Conservation (phyloP, 1,140 invertebrate species). For the Lethocerus indicus region DNA sequence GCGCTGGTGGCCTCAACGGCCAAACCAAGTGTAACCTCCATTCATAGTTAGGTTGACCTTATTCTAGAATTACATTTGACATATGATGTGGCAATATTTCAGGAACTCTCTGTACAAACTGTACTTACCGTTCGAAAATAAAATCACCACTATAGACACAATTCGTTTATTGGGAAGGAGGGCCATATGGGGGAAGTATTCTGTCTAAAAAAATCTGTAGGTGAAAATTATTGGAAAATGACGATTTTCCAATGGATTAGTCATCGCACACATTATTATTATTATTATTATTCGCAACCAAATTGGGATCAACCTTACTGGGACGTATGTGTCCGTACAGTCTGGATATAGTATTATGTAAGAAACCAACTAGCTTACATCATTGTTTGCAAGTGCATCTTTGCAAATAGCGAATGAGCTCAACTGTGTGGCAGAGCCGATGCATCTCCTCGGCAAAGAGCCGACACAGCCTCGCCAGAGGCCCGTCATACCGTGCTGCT, state of each 20-base stretch:
- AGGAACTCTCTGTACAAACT: no score
- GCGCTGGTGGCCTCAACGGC: no score
- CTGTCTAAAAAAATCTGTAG: neutral
- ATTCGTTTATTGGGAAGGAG: no score
- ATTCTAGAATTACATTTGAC: no score
- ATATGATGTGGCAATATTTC: no score
- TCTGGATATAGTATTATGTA: neutral
- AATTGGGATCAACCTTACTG: neutral
- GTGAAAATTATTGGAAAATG: neutral
- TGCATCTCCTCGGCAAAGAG: conserved; percentile 57
- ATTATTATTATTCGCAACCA: no score
- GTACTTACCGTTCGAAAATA: no score
- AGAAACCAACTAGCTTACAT: conserved; percentile 22
- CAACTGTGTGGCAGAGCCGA: conserved; percentile 73
- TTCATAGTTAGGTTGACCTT: no score
- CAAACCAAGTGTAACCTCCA: no score
- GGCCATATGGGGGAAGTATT: neutral
- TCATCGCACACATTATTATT: no score
- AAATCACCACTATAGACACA: no score
- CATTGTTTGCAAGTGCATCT: conserved; percentile 35
- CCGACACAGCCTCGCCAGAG: conserved; percentile 60
- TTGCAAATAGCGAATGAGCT: conserved; percentile 56
- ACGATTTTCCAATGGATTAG: no score
- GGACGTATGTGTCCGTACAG: neutral
- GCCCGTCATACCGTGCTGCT: conserved; percentile 42